phyloP scores from a whole-genome alignment of 1,140 invertebrate genomes.

The Atta colombica region DNA sequence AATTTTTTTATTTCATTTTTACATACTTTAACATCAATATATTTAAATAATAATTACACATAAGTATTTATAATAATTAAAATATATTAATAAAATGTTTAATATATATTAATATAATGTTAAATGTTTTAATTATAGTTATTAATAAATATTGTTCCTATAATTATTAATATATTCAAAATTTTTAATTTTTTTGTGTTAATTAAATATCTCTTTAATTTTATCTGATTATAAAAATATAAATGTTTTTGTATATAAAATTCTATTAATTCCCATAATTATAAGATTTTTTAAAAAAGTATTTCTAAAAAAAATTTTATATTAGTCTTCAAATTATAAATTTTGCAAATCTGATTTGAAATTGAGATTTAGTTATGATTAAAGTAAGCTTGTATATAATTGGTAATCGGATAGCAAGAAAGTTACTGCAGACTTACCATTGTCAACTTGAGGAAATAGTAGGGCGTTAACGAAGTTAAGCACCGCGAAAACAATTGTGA shows the following conservation, averaged over 20 bases:
- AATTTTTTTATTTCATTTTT: not conserved
- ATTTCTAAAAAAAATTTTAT: not conserved
- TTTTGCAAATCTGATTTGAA: constrained; percentile 3
- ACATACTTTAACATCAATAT: not conserved
- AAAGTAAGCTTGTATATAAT: not conserved
- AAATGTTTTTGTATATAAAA: not conserved
- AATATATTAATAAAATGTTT: no score
- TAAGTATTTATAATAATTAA: not conserved
- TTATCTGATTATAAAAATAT: not conserved
- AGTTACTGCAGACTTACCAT: constrained; percentile 40
- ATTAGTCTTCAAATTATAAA: not conserved
- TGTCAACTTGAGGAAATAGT: constrained; percentile 22
- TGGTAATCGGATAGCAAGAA: not conserved
- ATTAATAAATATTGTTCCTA: no score
- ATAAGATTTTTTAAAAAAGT: not conserved
- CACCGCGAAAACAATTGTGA: constrained; percentile 21
- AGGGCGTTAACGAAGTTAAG: constrained; percentile 28
- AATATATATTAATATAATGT: no score
- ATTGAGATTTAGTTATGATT: not conserved
- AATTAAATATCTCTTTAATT: no score
- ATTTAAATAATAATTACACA: not conserved
- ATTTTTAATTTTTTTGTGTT: no score
- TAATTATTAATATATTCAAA: no score
- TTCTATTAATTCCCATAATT: not conserved
- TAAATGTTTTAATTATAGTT: no score